These are phyloP conservation scores for Pseudoatta argentina DNA, from an alignment of 1,140 invertebrate genomes.

Conservation along the genomic window DNA sequence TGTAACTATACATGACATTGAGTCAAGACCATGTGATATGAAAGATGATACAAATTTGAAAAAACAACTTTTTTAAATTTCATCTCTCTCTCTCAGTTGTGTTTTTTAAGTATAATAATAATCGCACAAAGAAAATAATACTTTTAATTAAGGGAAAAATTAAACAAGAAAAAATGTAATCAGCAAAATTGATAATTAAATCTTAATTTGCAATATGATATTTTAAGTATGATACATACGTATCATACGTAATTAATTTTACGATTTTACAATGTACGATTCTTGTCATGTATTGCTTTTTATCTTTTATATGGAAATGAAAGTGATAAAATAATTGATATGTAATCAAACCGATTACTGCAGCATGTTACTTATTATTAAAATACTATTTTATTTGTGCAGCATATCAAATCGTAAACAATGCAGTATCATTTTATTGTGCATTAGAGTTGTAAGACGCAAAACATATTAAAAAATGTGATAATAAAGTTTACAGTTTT, in stretches of 20 bases:
- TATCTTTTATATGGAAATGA: background rate
- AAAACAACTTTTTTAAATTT: background rate
- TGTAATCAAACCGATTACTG: background rate
- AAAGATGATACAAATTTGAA: background rate
- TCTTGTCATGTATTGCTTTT: background rate
- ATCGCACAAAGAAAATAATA: background rate
- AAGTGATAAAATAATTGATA: background rate
- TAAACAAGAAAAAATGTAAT: constrained; percentile 8
- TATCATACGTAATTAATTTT: background rate
- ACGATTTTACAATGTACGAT: background rate
- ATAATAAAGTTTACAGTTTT: constrained; percentile 42
- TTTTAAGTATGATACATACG: background rate
- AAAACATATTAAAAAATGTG: background rate
- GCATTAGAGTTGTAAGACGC: background rate
- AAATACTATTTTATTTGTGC: constrained; percentile 30
- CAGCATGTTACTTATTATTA: constrained; percentile 22
- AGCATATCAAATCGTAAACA: constrained; percentile 16
- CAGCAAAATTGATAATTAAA: background rate
- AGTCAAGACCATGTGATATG: background rate
- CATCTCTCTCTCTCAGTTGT: background rate
- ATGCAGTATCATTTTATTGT: constrained; percentile 2
- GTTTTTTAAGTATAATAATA: constrained; percentile 47
- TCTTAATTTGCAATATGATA: constrained; percentile 1
- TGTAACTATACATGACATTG: background rate
- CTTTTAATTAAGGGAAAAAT: constrained; percentile 4